phyloP scores from a whole-genome alignment of 2,797 vertebrate species.

The Malacoctenus gilli region DNA sequence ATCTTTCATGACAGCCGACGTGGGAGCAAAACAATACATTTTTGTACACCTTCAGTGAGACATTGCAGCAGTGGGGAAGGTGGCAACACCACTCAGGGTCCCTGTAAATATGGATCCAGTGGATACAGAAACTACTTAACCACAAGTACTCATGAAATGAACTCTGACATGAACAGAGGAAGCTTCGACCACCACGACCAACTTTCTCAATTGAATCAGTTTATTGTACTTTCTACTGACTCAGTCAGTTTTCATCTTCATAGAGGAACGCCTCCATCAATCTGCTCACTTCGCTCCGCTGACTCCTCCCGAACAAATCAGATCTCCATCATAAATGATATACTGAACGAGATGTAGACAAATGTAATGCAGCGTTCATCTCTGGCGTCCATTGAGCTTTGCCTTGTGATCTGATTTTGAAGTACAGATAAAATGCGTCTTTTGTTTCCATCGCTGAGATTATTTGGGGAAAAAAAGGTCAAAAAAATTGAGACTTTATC shows the following conservation, averaged over 20 bases:
- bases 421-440: neutral
- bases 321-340: slow-evolving; percentile 14
- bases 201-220: slow-evolving; percentile 25
- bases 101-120: neutral
- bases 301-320: slow-evolving; percentile 14
- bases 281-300: slow-evolving; percentile 7
- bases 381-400: slow-evolving; percentile 5
- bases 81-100: neutral
- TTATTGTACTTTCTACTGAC: slow-evolving; percentile 8
- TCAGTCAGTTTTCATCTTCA: neutral
- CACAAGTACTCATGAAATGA: slow-evolving; percentile 8
- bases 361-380: slow-evolving; percentile 8
- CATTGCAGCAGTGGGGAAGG: neutral
- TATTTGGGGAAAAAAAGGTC: neutral
- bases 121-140: neutral
- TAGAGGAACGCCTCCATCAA: slow-evolving; percentile 1
- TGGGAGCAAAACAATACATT: slow-evolving; percentile 7
- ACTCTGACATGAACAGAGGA: slow-evolving; percentile 10
- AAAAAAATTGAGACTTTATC: neutral
- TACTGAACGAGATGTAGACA: slow-evolving; percentile 1
- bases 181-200: neutral
- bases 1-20: slow-evolving; percentile 52
- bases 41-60: neutral
- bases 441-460: neutral
- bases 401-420: neutral